Evolutionary conservation across 1,140 invertebrate genomes (phyloP), one percentile per base, ranked within the genome.

Genomic region (Chionoecetes opilio): DNA sequence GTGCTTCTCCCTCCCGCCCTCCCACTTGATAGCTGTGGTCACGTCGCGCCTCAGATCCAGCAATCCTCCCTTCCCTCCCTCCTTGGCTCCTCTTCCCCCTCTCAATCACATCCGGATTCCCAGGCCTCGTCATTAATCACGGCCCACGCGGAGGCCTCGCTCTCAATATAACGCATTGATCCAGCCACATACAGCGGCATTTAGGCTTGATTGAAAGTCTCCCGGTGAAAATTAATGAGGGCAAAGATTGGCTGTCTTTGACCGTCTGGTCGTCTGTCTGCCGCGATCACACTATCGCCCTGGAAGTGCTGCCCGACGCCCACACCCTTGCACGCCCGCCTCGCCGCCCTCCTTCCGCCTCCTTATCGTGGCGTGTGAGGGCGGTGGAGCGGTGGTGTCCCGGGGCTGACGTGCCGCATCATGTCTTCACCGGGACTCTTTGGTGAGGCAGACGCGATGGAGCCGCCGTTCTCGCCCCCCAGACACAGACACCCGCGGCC

Each of bases 121-220:
- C 9, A 6, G 21, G 21, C 63, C 63, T 1, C 63, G 63, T n/a
- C 63, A 75, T 75, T 75, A 75, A 75, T 75, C 63, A 75, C 6
- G 21, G 21, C 11, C 63, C 63, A n/a, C 9, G 63, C 63, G 21
- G 63, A 75, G 63, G 63, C 63, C 63, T 75, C 63, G n/a, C 63
- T 75, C 63, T 75, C 21, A 75, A 75, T 75, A 75, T 75, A 75
- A 75, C 63, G 63, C 63, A 75, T 75, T 75, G 63, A 75, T 75
- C 63, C 63, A n/a, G 0, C 63, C 63, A 75, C 21, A n/a, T 75
- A 75, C 63, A 75, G 63, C 63, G 63, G 63, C 63, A 75, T 75
- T 75, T 75, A 75, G 63, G 63, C 63, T 75, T 75, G 63, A 75
- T 75, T 75, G 63, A 75, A 75, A 75, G 63, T 75, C 63, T 75